phyloP scores from a whole-genome alignment of 2,888 invertebrate species.

The Spodoptera picta region DNA sequence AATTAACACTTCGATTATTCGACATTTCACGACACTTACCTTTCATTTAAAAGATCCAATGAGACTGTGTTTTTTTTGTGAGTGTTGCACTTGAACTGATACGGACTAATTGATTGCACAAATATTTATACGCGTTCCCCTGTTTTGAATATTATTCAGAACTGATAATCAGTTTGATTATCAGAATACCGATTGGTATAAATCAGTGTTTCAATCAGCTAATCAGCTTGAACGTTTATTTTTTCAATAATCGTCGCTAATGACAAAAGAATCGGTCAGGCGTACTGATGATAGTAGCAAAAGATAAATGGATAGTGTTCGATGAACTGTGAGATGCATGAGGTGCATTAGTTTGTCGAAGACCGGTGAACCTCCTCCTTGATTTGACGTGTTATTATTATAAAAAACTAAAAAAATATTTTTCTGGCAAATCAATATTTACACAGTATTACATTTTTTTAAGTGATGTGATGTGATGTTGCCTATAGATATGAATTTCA shows the following conservation, averaged over 20 bases:
- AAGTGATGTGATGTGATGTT: no score
- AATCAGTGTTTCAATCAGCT: no score
- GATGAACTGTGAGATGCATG: constrained; percentile 23
- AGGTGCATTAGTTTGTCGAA: constrained; percentile 14
- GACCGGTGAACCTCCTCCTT: not conserved
- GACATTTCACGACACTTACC: constrained; percentile 54
- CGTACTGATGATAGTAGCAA: constrained; percentile 3
- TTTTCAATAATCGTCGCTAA: constrained; percentile 16
- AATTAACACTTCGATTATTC: not conserved
- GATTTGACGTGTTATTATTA: no score
- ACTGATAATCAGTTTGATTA: constrained; percentile 62
- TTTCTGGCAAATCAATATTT: no score
- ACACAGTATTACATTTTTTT: no score
- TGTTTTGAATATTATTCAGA: constrained; percentile 51
- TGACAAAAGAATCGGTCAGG: constrained; percentile 28
- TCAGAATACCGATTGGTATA: no score
- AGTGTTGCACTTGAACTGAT: constrained; percentile 60
- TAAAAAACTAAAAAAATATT: no score
- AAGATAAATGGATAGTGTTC: constrained; percentile 12
- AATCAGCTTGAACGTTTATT: constrained; percentile 46
- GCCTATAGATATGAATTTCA: no score
- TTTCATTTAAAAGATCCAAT: constrained; percentile 62
- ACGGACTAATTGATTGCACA: constrained; percentile 46
- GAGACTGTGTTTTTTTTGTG: constrained; percentile 35
- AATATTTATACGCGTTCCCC: constrained; percentile 61